Evolutionary conservation across 2,113 vertebrate genomes (phyloP), one percentile per base, ranked within the genome.

Genomic region (Cyanocitta stelleri): DNA sequence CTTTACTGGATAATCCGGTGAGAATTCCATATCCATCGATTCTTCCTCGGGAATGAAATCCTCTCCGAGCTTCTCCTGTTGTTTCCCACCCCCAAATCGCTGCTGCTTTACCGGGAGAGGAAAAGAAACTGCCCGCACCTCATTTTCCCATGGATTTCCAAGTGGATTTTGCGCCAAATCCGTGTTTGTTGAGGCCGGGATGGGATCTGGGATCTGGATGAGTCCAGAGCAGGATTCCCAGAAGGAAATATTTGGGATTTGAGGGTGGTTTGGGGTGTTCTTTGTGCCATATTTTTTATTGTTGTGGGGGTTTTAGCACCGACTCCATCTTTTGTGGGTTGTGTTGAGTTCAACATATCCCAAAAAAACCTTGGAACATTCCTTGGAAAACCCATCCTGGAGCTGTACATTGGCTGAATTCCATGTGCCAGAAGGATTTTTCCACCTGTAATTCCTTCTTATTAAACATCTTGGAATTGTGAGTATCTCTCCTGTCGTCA

Each of bases 381-480:
- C 49, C 54, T 33, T 55, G 58, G 54, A 12, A 84, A 71, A 22
- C 27, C 59, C 51, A 5, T 44, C 52, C 32, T 30, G 49, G 80
- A 91, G 71, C 32, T 66, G 76, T 55, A 30, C 68, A 21, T 80
- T n/a, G 35, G 21, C 24, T 56, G 46, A 43, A 89, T 54, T 92
- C 74, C 64, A 0, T 67, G 72, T 67, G 83, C 62, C 61, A 6
- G 61, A 49, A 58, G 83, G 83, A 75, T 78, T 78, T 86, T 91
- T 27, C 68, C 64, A 1, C 49, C 83, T 92, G 94, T 88, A n/a
- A 77, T 85, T 92, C 64, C 83, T 93, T 82, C 83, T 44, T 55
- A 97, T 83, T 97, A 97, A 97, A 96, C 35, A n/a, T 43, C 85
- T 90, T 87, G 93, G 59, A 79, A 76, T 87, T 46, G 35, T 4